phyloP scores from a whole-genome alignment of 2,888 invertebrate genomes.

The Laspeyria flexula region DNA sequence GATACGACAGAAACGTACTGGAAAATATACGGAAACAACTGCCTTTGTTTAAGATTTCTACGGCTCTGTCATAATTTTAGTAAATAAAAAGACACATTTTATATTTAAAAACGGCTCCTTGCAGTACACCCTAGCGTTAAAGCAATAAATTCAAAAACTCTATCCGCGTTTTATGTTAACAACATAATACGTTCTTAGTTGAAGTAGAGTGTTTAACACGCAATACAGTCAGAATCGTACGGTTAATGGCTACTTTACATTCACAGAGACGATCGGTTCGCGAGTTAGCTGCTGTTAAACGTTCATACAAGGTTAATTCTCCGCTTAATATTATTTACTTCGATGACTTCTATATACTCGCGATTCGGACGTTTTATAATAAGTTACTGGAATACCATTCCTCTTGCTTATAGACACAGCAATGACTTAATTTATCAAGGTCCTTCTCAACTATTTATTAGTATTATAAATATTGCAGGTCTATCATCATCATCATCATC shows the following conservation, averaged over 20 bases:
- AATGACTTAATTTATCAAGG: too few relatives aligned
- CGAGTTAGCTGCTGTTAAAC: conserved; percentile 19
- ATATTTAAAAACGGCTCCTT: too few relatives aligned
- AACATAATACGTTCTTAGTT: conserved; percentile 24
- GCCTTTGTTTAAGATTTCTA: too few relatives aligned
- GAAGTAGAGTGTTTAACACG: conserved; percentile 23
- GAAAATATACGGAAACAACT: too few relatives aligned
- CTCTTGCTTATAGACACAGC: too few relatives aligned
- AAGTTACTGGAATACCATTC: background rate
- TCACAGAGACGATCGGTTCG: conserved; percentile 28
- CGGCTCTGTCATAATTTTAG: too few relatives aligned
- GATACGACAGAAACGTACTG: too few relatives aligned
- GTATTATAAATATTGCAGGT: too few relatives aligned
- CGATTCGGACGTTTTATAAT: conserved; percentile 11
- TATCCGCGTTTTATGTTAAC: conserved; percentile 22
- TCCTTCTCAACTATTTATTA: too few relatives aligned
- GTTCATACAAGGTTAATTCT: conserved; percentile 33
- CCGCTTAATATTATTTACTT: conserved; percentile 20
- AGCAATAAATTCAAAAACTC: conserved; percentile 3
- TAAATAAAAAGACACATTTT: too few relatives aligned
- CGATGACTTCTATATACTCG: conserved; percentile 10
- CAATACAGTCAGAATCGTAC: conserved; percentile 18
- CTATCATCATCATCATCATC: too few relatives aligned
- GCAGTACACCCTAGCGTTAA: too few relatives aligned
- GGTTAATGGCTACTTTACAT: conserved; percentile 31